Evolutionary conservation across 2,797 vertebrate genomes (phyloP).

Genomic region (Sebastes nivosus): DNA sequence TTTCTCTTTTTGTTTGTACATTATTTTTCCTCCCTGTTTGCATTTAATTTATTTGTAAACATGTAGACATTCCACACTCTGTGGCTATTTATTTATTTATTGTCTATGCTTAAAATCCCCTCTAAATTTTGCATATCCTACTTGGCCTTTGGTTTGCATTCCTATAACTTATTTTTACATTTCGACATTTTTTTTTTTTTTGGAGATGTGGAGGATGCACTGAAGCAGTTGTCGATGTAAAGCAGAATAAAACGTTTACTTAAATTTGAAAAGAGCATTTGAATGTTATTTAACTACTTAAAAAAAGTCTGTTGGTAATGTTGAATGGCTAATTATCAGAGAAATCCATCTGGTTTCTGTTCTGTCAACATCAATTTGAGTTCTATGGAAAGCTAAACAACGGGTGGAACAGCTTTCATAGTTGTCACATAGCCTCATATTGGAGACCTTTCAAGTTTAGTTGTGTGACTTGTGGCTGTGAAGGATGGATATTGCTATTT

Average conservation of each 20-base stretch:
- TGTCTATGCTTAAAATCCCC: constrained; percentile 85
- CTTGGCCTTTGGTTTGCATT: constrained; percentile 85
- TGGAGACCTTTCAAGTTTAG: constrained; percentile 84
- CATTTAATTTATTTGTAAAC: constrained; percentile 93
- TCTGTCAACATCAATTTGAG: constrained; percentile 86
- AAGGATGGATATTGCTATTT: constrained; percentile 92
- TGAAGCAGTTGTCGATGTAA: constrained; percentile 88
- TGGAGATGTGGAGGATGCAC: constrained; percentile 85
- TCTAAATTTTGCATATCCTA: constrained; percentile 75
- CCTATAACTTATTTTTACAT: constrained; percentile 82
- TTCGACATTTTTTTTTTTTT: constrained; percentile 70
- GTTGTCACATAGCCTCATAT: constrained; percentile 82
- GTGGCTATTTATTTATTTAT: constrained; percentile 99
- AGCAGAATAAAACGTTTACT: constrained; percentile 84
- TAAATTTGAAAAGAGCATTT: constrained; percentile 81
- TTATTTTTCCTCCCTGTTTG: constrained; percentile 67
- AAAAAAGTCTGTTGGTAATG: constrained; percentile 57
- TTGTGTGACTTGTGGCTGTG: constrained; percentile 87
- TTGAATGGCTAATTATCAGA: constrained; percentile 63
- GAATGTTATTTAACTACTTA: constrained; percentile 83
- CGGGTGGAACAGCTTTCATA: constrained; percentile 76
- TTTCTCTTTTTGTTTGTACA: constrained; percentile 62
- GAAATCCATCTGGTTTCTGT: constrained; percentile 79
- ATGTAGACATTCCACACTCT: constrained; percentile 88
- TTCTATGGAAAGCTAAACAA: constrained; percentile 82